A percentile compares a stretch with the other conserved stretches of the same genome.
These are phyloP conservation scores for Megastigmus dorsalis DNA, from an alignment of 2,888 invertebrate species.

Conservation along the genomic window DNA sequence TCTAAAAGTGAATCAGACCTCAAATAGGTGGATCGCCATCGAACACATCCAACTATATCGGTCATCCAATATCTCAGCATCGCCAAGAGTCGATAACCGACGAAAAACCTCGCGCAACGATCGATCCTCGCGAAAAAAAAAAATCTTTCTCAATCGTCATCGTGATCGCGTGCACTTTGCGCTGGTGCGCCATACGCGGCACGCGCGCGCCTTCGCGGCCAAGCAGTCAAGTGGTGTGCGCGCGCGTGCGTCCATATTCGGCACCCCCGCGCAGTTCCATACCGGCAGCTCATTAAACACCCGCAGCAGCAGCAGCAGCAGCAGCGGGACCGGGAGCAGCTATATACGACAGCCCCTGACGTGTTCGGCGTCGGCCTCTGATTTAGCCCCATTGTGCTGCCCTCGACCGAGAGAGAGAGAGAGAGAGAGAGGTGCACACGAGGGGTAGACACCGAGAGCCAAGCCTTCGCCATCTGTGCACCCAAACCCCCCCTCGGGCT, in stretches of 20 bases:
- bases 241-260: not conserved
- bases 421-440: not conserved
- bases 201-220: not conserved
- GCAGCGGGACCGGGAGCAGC: no score
- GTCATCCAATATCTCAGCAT: no score
- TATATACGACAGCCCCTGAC: not conserved
- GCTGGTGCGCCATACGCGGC: no score
- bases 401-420: not conserved
- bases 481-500: not conserved
- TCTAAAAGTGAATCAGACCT: no score
- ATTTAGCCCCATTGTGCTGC: constrained; percentile 41
- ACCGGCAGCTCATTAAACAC: constrained; percentile 46
- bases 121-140: not conserved
- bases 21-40: no score
- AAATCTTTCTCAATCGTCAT: not conserved
- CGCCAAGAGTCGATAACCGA: no score
- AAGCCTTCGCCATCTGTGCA: constrained; percentile 48
- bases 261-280: not conserved
- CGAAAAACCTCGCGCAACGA: no score
- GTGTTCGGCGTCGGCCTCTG: not conserved
- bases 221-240: constrained; percentile 32
- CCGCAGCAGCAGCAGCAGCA: no score
- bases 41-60: no score
- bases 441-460: not conserved
- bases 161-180: constrained; percentile 18